Conservation (phyloP, 2,888 invertebrate genomes). For the Tolmerus cingulatus region DNA sequence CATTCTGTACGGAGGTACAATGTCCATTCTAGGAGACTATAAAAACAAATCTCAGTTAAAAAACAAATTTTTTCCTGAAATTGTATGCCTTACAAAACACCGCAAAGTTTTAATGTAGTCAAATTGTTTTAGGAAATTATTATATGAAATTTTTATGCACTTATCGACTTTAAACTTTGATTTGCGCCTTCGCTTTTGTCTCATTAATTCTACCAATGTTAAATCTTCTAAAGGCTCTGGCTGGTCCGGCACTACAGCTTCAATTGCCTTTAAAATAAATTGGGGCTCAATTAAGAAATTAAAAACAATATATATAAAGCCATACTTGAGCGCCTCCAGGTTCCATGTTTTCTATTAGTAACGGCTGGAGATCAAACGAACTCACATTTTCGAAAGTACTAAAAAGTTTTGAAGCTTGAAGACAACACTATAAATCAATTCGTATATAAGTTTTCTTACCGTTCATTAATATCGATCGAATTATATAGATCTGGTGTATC, state of each 20-base stretch:
- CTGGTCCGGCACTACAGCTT: not conserved
- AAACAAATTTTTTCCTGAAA: not conserved
- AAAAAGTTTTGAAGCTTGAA: not conserved
- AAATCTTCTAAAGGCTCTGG: not conserved
- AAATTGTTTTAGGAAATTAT: not conserved
- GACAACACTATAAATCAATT: not conserved
- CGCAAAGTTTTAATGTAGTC: not conserved
- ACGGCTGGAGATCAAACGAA: not conserved
- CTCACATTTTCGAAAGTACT: not conserved
- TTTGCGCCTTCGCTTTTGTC: not conserved
- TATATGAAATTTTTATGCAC: not conserved
- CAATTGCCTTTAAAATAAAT: not conserved
- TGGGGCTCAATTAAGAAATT: not conserved
- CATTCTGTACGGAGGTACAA: not conserved
- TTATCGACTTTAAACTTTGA: not conserved
- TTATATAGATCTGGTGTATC: not conserved
- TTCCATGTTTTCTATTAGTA: not conserved
- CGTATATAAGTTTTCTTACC: not conserved
- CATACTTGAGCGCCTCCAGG: not conserved
- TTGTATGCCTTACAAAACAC: conserved; percentile 4
- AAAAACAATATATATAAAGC: not conserved
- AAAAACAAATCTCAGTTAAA: not conserved
- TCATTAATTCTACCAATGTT: not conserved
- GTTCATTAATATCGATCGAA: not conserved
- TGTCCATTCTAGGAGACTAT: not conserved